These are phyloP conservation scores for Morone chrysops DNA, from an alignment of 2,113 vertebrate species.

Conservation along the genomic window DNA sequence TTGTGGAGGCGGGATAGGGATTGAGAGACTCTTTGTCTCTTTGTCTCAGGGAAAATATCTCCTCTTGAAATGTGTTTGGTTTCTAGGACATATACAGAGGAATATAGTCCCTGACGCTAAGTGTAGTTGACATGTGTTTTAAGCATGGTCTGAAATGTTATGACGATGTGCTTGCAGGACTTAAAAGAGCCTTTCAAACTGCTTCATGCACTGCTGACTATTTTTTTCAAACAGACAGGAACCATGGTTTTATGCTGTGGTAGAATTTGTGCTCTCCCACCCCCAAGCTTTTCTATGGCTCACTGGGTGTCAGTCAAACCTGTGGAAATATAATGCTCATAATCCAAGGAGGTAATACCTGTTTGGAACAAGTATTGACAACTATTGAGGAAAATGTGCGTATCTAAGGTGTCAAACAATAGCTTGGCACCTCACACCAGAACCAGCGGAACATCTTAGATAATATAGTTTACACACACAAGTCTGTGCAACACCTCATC, in stretches of 20 bases:
- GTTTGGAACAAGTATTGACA: not conserved
- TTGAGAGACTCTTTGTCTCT: slow-evolving; percentile 65
- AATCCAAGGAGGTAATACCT: not conserved
- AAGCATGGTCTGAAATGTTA: slow-evolving; percentile 46
- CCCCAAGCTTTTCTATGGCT: slow-evolving; percentile 25
- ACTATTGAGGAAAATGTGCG: not conserved
- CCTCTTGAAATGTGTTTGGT: slow-evolving; percentile 54
- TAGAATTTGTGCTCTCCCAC: slow-evolving; percentile 11
- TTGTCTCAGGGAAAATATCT: slow-evolving; percentile 34
- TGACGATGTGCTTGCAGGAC: slow-evolving; percentile 31
- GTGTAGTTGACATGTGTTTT: slow-evolving; percentile 45
- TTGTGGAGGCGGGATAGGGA: slow-evolving; percentile 47
- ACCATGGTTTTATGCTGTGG: slow-evolving; percentile 7
- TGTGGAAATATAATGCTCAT: slow-evolving; percentile 33
- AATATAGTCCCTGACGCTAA: slow-evolving; percentile 23
- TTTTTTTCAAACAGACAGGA: slow-evolving; percentile 37
- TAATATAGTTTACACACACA: too few relatives aligned
- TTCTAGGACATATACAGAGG: slow-evolving; percentile 23
- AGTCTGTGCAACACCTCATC: not conserved
- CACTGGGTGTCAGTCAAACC: slow-evolving; percentile 57
- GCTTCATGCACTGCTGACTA: slow-evolving; percentile 44
- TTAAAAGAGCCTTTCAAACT: slow-evolving; percentile 30
- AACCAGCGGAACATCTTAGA: not conserved
- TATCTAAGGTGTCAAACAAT: not conserved
- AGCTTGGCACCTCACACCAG: not conserved